Conservation (phyloP, 1,140 invertebrate genomes). For the Papilio polytes region DNA sequence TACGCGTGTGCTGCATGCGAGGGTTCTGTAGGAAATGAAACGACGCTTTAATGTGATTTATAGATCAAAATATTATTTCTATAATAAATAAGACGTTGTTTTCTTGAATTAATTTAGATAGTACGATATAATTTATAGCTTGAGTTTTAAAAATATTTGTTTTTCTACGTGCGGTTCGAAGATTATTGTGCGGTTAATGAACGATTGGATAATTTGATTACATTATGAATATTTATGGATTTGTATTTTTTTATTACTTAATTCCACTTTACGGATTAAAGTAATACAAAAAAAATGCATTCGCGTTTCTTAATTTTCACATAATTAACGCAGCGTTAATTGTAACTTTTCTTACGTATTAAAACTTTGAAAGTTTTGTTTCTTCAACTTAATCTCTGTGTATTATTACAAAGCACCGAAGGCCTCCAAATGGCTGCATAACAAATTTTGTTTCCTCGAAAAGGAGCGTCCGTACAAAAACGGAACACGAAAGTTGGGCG, state of each 20-base stretch:
- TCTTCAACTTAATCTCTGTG: constrained; percentile 44
- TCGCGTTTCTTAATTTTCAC: neutral
- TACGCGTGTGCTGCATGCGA: constrained; percentile 78
- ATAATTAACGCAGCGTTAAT: neutral
- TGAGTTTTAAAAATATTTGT: neutral
- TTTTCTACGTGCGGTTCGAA: neutral
- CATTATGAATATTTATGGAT: neutral
- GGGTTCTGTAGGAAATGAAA: constrained; percentile 80
- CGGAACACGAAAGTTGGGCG: constrained; percentile 78
- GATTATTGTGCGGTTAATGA: no score
- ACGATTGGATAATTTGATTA: neutral
- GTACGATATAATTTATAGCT: constrained; percentile 33
- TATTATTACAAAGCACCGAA: constrained; percentile 56
- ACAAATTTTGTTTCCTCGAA: constrained; percentile 74
- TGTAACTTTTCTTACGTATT: constrained; percentile 1
- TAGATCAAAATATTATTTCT: constrained; percentile 74
- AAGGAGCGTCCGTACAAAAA: constrained; percentile 77
- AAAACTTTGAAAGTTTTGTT: constrained; percentile 15
- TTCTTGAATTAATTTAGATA: constrained; percentile 70
- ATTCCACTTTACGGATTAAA: neutral
- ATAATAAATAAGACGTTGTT: constrained; percentile 78
- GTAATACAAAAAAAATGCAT: neutral
- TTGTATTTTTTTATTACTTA: neutral
- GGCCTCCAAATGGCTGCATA: constrained; percentile 64
- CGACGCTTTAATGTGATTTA: constrained; percentile 82